phyloP scores from a whole-genome alignment of 2,888 invertebrate genomes.

The Habroteleia sp. region DNA sequence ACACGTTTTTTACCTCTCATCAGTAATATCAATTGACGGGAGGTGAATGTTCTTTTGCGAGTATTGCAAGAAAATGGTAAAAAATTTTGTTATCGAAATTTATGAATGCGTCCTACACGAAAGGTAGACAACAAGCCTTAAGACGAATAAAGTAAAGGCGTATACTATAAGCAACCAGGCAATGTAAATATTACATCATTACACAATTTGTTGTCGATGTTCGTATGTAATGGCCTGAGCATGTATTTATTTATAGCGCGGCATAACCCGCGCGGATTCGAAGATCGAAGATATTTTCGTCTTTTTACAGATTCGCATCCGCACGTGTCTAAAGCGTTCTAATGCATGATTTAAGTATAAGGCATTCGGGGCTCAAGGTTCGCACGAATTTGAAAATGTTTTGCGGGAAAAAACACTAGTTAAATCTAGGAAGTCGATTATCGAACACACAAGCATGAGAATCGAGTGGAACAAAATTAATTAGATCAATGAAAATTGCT shows the following conservation, averaged over 20 bases:
- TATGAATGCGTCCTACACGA: too few species aligned
- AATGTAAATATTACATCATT: constrained; percentile 62
- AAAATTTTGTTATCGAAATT: too few species aligned
- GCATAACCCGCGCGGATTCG: constrained; percentile 49
- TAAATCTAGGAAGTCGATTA: constrained; percentile 16
- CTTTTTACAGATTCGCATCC: constrained; percentile 57
- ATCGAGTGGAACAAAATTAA: constrained; percentile 16
- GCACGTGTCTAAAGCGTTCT: constrained; percentile 44
- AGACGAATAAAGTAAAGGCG: constrained; percentile 22
- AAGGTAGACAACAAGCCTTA: too few species aligned
- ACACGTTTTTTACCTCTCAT: constrained; percentile 20
- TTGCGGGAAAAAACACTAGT: not conserved
- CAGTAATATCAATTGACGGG: constrained; percentile 33
- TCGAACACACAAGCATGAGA: constrained; percentile 4
- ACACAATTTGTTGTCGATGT: constrained; percentile 55
- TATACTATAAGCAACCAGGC: constrained; percentile 17
- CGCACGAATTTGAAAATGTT: constrained; percentile 13
- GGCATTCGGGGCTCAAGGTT: constrained; percentile 45
- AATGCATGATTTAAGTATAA: constrained; percentile 9
- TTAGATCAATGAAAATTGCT: constrained; percentile 20
- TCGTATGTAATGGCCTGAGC: constrained; percentile 50
- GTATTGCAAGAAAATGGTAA: not conserved
- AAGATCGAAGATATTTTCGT: constrained; percentile 59
- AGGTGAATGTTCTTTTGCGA: constrained; percentile 40
- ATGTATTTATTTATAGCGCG: constrained; percentile 51